These are phyloP conservation scores for Distichodus sexfasciatus DNA, from an alignment of 2,797 vertebrate genomes.

Conservation along the genomic window DNA sequence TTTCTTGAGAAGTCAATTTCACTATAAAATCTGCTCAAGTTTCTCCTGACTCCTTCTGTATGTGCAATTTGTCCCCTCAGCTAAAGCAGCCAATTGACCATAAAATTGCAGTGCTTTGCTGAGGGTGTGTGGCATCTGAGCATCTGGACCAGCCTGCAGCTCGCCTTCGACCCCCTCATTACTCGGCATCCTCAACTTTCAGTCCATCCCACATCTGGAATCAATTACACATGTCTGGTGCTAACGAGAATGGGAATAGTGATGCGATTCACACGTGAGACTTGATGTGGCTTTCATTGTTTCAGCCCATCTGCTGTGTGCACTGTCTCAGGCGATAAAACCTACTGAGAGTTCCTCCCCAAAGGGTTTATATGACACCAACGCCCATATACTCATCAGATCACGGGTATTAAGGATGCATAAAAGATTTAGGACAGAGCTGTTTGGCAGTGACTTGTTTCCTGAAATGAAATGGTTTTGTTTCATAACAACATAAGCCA, in stretches of 20 bases:
- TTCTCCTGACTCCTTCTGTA: conserved; percentile 58
- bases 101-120: conserved; percentile 82
- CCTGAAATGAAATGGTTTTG: background rate
- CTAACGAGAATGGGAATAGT: conserved; percentile 58
- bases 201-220: conserved; percentile 83
- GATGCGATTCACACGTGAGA: conserved; percentile 87
- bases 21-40: conserved; percentile 2
- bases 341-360: conserved; percentile 30
- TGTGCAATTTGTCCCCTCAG: conserved; percentile 76
- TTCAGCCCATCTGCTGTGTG: conserved; percentile 77
- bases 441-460: conserved; percentile 13
- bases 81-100: conserved; percentile 82
- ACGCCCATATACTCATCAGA: conserved; percentile 29
- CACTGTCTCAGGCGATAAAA: conserved; percentile 77
- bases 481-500: background rate
- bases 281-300: conserved; percentile 71
- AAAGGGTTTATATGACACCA: conserved; percentile 26
- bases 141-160: conserved; percentile 57
- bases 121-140: conserved; percentile 65
- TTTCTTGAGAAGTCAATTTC: background rate
- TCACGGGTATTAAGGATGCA: conserved; percentile 14
- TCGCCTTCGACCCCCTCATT: conserved; percentile 79
- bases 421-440: conserved; percentile 8
- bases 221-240: conserved; percentile 85
- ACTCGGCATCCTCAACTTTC: conserved; percentile 79